phyloP scores from a whole-genome alignment of 2,113 vertebrate species.

The Ceyx melanurus region DNA sequence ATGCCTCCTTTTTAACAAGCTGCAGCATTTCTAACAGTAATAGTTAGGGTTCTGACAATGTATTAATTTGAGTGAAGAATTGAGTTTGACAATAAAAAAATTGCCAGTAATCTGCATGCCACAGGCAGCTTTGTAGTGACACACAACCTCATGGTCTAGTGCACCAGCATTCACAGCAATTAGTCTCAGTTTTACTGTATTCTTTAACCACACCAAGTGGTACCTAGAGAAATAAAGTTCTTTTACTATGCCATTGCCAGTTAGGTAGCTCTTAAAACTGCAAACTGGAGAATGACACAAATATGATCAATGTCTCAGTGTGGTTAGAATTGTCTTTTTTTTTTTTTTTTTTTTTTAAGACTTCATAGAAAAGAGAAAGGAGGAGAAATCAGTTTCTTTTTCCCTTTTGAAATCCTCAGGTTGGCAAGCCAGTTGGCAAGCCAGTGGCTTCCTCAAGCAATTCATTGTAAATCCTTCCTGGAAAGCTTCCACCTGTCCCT shows the following conservation, averaged over 20 bases:
- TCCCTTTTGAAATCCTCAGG: not conserved
- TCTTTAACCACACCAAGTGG: not conserved
- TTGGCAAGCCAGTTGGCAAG: not conserved
- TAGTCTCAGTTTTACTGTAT: conserved; percentile 8
- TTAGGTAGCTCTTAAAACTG: not conserved
- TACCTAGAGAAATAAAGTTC: not conserved
- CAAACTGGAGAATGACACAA: not conserved
- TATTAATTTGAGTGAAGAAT: conserved; percentile 27
- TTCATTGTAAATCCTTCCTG: not conserved
- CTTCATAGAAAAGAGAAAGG: not conserved
- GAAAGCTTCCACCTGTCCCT: not conserved
- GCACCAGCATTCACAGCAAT: conserved; percentile 29
- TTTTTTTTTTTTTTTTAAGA: too few species aligned
- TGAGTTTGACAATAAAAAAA: conserved; percentile 50
- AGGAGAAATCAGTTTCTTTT: not conserved
- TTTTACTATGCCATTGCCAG: not conserved
- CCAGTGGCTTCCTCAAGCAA: not conserved
- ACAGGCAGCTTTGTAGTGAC: conserved; percentile 20
- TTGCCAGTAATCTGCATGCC: conserved; percentile 20
- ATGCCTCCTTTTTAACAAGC: conserved; percentile 2
- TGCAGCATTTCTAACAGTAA: conserved; percentile 12
- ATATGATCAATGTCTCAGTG: not conserved
- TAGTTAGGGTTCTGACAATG: conserved; percentile 41
- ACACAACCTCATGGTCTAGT: not conserved
- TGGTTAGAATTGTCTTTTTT: not conserved